Conservation (phyloP, 1,140 invertebrate species). For the Lordiphosa collinella region DNA sequence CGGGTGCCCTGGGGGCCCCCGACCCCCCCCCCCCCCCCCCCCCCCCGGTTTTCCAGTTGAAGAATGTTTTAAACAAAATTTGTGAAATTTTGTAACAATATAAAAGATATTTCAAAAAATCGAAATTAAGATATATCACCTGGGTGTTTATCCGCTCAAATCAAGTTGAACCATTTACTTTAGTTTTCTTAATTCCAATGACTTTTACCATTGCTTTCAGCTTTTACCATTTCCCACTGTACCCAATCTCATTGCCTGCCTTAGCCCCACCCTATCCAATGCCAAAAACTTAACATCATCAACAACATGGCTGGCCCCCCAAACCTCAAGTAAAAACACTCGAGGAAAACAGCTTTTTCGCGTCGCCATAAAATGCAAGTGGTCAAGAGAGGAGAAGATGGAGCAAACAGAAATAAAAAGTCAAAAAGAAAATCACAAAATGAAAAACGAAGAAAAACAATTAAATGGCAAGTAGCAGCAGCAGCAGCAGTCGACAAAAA, state of each 20-base stretch:
- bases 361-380: constrained; percentile 75
- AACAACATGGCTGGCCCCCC: constrained; percentile 59
- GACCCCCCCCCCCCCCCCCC: too few species aligned
- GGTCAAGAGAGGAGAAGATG: constrained; percentile 45
- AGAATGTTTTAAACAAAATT: too few species aligned
- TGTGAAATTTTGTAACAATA: too few species aligned
- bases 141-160: too few species aligned
- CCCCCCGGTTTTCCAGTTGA: too few species aligned
- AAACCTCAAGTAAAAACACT: constrained; percentile 11
- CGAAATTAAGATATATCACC: too few species aligned
- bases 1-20: too few species aligned
- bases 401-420: constrained; percentile 8
- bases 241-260: constrained; percentile 20
- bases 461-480: constrained; percentile 60
- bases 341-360: constrained; percentile 69
- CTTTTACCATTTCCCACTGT: neutral
- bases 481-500: constrained; percentile 35
- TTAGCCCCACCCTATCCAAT: constrained; percentile 9
- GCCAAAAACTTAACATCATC: constrained; percentile 61
- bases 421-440: constrained; percentile 55
- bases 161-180: too few species aligned
- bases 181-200: too few species aligned
- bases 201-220: too few species aligned
- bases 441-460: constrained; percentile 75
- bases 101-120: too few species aligned